phyloP scores from a whole-genome alignment of 2,888 invertebrate species.

The Carterocephalus palaemon region DNA sequence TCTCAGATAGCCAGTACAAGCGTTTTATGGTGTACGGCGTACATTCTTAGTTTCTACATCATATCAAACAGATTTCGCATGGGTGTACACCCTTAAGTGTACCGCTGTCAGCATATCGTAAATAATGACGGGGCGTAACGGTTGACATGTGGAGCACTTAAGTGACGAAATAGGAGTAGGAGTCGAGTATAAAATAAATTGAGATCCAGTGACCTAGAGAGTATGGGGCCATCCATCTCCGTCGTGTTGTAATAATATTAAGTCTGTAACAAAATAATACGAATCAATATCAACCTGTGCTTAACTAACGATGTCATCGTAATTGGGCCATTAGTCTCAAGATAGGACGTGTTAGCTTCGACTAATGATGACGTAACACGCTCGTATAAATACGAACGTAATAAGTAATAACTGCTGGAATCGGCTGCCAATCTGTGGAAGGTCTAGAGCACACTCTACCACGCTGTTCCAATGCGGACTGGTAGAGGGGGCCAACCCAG shows the following conservation, averaged over 20 bases:
- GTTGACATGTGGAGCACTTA: slow-evolving; percentile 21
- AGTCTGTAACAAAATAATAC: neutral
- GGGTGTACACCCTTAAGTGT: slow-evolving; percentile 9
- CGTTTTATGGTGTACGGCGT: too few species aligned
- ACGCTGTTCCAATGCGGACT: too few species aligned
- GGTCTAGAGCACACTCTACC: too few species aligned
- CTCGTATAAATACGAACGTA: too few species aligned
- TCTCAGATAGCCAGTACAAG: too few species aligned
- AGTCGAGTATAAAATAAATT: slow-evolving; percentile 15
- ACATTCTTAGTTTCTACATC: too few species aligned
- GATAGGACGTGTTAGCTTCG: too few species aligned
- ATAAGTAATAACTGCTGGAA: too few species aligned
- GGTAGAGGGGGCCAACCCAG: too few species aligned
- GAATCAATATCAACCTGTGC: too few species aligned
- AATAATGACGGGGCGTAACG: slow-evolving; percentile 21
- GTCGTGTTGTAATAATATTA: neutral
- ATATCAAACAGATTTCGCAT: slow-evolving; percentile 3
- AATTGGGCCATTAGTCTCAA: slow-evolving; percentile 2
- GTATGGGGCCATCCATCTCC: slow-evolving; percentile 5
- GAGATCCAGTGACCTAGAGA: slow-evolving; percentile 22
- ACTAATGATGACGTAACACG: too few species aligned
- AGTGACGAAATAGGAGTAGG: slow-evolving; percentile 24
- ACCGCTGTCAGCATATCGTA: slow-evolving; percentile 17
- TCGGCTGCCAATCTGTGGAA: too few species aligned
- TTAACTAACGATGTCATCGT: neutral